A percentile compares a stretch with the other conserved stretches of the same genome.
Conservation (phyloP, 2,888 invertebrate genomes). For the Allacma fusca region DNA sequence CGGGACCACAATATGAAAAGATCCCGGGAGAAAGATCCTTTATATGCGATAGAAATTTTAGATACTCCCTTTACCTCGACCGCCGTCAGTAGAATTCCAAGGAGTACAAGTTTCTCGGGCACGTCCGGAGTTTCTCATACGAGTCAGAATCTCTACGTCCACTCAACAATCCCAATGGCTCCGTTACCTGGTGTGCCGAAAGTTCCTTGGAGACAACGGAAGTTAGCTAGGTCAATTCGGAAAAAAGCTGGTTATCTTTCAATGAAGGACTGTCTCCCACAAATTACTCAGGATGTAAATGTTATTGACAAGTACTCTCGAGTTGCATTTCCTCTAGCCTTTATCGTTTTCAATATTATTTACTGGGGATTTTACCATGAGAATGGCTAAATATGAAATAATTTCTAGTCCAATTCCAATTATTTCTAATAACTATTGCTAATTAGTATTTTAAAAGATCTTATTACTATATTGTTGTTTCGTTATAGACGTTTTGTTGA, state of each 20-base stretch:
- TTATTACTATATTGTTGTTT: no score
- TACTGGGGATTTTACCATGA: constrained; percentile 98
- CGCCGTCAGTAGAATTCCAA: constrained; percentile 52
- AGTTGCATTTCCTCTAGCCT: constrained; percentile 93
- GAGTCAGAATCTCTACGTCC: constrained; percentile 45
- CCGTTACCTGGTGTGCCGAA: constrained; percentile 53
- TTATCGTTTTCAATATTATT: constrained; percentile 91
- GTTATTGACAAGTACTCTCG: constrained; percentile 97
- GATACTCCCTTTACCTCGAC: constrained; percentile 31
- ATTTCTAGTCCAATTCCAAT: no score
- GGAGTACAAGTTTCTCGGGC: constrained; percentile 61
- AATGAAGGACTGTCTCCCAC: no score
- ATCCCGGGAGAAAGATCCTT: constrained; percentile 14
- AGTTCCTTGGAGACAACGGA: constrained; percentile 61
- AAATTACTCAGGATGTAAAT: no score
- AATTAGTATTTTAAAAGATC: no score
- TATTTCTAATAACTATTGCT: no score
- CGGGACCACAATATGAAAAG: background rate
- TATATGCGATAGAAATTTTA: constrained; percentile 50
- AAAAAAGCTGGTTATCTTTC: no score
- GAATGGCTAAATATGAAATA: no score
- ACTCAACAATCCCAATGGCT: constrained; percentile 29
- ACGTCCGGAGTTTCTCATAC: constrained; percentile 51
- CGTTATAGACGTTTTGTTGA: no score
- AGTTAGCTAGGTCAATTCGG: constrained; percentile 54